Evolutionary conservation across 2,888 invertebrate species (phyloP).

Genomic region (Melieria omissa): DNA sequence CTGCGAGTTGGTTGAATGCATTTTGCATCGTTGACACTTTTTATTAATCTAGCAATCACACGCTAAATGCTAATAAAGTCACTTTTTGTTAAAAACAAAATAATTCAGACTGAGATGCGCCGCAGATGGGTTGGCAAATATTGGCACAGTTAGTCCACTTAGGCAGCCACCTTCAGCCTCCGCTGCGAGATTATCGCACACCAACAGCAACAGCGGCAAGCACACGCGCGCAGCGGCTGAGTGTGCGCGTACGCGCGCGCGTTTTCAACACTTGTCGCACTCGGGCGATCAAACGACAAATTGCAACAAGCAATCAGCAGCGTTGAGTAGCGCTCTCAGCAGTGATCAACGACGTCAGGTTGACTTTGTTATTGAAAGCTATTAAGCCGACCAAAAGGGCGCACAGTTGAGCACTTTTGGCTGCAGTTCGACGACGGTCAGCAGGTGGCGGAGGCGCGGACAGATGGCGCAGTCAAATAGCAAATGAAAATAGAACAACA

Average conservation of each 20-base stretch:
- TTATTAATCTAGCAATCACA: conserved; percentile 19
- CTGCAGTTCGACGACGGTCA: not conserved
- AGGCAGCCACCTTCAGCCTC: not conserved
- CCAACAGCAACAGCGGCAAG: not conserved
- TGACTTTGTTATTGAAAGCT: conserved; percentile 15
- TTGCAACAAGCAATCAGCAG: too few relatives aligned
- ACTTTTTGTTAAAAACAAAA: conserved; percentile 24
- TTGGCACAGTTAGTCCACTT: not conserved
- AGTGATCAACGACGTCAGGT: not conserved
- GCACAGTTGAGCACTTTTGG: not conserved
- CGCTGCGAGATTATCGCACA: not conserved
- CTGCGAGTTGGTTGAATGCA: too few relatives aligned
- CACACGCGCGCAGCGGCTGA: not conserved
- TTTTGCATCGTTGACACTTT: too few relatives aligned
- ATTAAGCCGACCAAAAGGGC: not conserved
- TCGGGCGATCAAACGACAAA: not conserved
- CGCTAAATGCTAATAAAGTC: conserved; percentile 35
- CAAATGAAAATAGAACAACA: not conserved
- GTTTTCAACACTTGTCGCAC: not conserved
- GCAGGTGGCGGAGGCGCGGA: too few relatives aligned
- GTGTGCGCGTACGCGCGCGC: not conserved
- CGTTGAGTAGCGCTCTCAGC: not conserved
- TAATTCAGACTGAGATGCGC: not conserved
- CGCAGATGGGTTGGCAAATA: conserved; percentile 9
- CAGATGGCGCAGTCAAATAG: too few relatives aligned